Percentiles rank a stretch among this genome's conserved stretches.
phyloP scores from a whole-genome alignment of 2,888 invertebrate genomes.

The Dermolepida albohirtum region DNA sequence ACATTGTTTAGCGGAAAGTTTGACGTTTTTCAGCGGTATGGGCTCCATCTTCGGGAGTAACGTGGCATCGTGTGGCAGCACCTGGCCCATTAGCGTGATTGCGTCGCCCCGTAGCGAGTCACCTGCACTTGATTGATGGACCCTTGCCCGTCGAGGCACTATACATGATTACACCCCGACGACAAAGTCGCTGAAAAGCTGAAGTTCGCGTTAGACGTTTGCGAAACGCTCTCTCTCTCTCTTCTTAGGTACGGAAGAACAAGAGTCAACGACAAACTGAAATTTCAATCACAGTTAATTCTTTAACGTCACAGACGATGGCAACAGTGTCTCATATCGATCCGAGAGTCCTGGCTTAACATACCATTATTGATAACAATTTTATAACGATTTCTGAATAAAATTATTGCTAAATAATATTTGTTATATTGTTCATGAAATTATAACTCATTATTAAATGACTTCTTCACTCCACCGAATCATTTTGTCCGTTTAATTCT shows the following conservation, averaged over 20 bases:
- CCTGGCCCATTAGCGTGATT: conserved; percentile 58
- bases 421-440: no score
- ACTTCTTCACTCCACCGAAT: no score
- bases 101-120: conserved; percentile 51
- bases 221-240: background rate
- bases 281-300: conserved; percentile 39
- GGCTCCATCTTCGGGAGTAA: no score
- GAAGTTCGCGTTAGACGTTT: conserved; percentile 13
- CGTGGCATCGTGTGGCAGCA: conserved; percentile 35
- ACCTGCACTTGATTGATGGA: conserved; percentile 54
- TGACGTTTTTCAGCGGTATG: no score
- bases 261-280: conserved; percentile 21
- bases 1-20: no score
- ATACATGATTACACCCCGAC: conserved; percentile 51
- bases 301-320: background rate
- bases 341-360: no score
- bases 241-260: background rate
- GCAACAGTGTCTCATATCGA: background rate
- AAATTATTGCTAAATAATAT: no score
- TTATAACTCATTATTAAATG: no score
- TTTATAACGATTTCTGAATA: no score
- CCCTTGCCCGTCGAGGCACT: conserved; percentile 48
- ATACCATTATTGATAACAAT: no score
- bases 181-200: conserved; percentile 26
- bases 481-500: no score